phyloP scores from a whole-genome alignment of 2,113 vertebrate species.

The Tragelaphus buxtoni region DNA sequence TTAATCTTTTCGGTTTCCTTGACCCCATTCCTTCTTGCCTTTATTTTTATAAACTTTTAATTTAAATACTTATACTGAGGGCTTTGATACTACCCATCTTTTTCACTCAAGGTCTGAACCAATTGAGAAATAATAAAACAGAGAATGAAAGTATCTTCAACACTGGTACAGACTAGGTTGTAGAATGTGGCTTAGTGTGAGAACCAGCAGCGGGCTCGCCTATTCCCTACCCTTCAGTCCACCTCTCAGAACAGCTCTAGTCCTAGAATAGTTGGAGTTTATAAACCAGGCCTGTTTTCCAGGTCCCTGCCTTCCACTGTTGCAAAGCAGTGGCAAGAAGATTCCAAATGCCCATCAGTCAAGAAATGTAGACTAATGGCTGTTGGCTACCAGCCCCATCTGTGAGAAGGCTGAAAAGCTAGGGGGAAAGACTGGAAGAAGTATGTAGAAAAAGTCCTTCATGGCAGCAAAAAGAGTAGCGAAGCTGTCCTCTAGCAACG shows the following conservation, averaged over 20 bases:
- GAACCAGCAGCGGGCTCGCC: background rate
- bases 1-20: background rate
- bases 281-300: background rate
- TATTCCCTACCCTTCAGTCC: background rate
- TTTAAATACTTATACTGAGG: background rate
- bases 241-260: background rate
- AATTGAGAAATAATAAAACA: background rate
- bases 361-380: background rate
- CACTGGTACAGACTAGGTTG: background rate
- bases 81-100: background rate
- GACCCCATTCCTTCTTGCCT: background rate
- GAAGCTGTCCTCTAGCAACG: background rate
- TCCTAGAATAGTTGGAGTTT: background rate
- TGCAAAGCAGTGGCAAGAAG: background rate
- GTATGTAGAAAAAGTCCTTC: background rate
- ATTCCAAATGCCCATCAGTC: background rate
- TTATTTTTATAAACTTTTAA: background rate
- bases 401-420: background rate
- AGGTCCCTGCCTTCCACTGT: background rate
- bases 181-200: background rate
- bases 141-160: background rate
- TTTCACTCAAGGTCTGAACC: background rate
- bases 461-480: background rate
- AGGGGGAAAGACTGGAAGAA: background rate
- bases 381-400: background rate